phyloP scores from a whole-genome alignment of 2,113 vertebrate genomes.

The Geococcyx californianus region DNA sequence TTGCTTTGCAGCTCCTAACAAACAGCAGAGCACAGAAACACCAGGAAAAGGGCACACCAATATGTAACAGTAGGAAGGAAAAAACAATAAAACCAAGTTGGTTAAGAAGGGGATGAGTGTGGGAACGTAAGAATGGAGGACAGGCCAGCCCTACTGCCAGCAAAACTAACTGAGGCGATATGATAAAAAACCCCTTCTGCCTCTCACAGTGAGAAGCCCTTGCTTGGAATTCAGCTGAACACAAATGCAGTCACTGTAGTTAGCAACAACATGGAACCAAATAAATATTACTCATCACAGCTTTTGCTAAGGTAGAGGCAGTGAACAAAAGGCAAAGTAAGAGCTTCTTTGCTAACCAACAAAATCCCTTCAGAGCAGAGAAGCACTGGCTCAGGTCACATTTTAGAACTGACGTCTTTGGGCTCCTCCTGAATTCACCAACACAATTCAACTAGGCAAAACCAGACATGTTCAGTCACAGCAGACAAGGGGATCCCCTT shows the following conservation, averaged over 20 bases:
- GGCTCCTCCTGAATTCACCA: background rate
- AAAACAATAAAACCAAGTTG: background rate
- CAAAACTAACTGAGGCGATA: background rate
- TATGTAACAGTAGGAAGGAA: background rate
- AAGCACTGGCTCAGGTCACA: background rate
- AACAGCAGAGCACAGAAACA: background rate
- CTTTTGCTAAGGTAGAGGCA: background rate
- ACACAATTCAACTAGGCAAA: background rate
- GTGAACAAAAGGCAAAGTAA: background rate
- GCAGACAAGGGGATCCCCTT: background rate
- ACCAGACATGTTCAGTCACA: background rate
- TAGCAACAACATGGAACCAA: fast-evolving
- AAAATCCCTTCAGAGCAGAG: background rate
- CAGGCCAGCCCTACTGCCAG: background rate
- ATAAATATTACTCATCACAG: background rate
- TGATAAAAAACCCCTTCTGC: background rate
- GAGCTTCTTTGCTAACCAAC: background rate
- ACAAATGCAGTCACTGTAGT: background rate
- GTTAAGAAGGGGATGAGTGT: background rate
- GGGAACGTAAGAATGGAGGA: background rate
- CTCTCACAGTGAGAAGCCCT: background rate
- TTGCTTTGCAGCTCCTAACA: fast-evolving
- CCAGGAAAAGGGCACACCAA: background rate
- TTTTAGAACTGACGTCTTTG: background rate
- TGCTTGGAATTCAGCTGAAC: background rate